Percentiles rank a stretch among this genome's conserved stretches.
phyloP scores from a whole-genome alignment of 2,888 invertebrate species.

The Odontomyia ornata region DNA sequence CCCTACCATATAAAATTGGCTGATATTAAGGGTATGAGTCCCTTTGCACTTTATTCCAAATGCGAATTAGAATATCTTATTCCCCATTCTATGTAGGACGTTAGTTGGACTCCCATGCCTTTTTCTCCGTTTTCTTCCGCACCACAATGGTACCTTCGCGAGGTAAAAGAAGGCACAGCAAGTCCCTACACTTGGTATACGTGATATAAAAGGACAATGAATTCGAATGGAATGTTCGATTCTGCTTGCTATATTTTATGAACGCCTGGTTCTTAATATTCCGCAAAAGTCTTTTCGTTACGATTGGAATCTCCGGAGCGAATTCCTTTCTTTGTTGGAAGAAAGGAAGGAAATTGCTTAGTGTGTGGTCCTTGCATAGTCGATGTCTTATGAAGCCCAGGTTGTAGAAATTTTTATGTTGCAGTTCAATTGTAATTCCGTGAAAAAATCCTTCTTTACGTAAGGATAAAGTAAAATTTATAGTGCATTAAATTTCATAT shows the following conservation, averaged over 20 bases:
- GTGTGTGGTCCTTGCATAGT: background rate
- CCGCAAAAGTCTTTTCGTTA: constrained; percentile 39
- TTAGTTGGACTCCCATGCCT: background rate
- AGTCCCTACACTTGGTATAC: background rate
- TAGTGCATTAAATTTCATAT: too few relatives aligned
- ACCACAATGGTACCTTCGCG: background rate
- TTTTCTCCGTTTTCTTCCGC: background rate
- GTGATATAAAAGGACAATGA: constrained; percentile 12
- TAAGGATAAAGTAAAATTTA: too few relatives aligned
- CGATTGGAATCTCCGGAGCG: constrained; percentile 32
- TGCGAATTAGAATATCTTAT: background rate
- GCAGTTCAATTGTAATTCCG: background rate
- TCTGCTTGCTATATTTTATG: background rate
- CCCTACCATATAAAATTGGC: background rate
- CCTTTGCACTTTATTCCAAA: constrained; percentile 13
- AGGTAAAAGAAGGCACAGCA: background rate
- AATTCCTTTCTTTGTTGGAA: background rate
- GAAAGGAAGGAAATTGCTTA: background rate
- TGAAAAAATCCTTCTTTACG: too few relatives aligned
- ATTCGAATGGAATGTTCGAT: constrained; percentile 22
- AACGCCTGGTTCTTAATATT: constrained; percentile 27
- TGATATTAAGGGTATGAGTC: background rate
- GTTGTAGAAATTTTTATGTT: too few relatives aligned
- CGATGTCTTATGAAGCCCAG: background rate
- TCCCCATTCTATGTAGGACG: background rate